phyloP scores from a whole-genome alignment of 2,113 vertebrate genomes.

The Nerophis ophidion region DNA sequence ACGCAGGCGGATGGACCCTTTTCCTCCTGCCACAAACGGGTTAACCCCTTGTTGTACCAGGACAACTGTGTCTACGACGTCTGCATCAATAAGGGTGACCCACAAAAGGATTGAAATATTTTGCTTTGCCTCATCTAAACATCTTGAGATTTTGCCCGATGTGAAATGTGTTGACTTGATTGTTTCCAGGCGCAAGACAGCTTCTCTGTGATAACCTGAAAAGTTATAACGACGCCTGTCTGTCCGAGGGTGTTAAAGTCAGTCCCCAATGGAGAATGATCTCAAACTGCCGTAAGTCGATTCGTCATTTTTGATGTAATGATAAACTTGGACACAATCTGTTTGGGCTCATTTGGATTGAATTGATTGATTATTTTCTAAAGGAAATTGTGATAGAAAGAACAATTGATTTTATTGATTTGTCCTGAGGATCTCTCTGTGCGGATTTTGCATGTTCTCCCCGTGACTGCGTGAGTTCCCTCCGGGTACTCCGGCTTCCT shows the following conservation, averaged over 20 bases:
- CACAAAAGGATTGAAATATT: neutral
- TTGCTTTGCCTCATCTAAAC: neutral
- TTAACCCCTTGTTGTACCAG: conserved; percentile 8
- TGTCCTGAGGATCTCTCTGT: no score
- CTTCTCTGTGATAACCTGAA: conserved; percentile 24
- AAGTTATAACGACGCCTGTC: conserved; percentile 19
- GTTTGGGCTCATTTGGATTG: neutral
- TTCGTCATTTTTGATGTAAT: neutral
- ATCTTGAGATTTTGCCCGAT: neutral
- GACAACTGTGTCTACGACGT: conserved; percentile 27
- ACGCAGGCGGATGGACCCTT: conserved; percentile 13
- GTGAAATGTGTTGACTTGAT: neutral
- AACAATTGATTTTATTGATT: neutral
- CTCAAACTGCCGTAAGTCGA: conserved; percentile 19
- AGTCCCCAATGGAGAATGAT: conserved; percentile 12
- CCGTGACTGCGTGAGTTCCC: no score
- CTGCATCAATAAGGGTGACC: conserved; percentile 23
- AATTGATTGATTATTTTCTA: neutral
- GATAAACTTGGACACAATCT: neutral
- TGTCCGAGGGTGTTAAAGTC: conserved; percentile 1
- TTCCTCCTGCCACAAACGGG: conserved; percentile 14
- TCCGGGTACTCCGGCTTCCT: no score
- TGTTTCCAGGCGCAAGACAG: conserved; percentile 19
- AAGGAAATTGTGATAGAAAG: neutral
- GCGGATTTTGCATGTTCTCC: no score